Base-by-base conservation (phyloP, 2,113 vertebrate genomes). In the Oreochromis tanganicae region DNA sequence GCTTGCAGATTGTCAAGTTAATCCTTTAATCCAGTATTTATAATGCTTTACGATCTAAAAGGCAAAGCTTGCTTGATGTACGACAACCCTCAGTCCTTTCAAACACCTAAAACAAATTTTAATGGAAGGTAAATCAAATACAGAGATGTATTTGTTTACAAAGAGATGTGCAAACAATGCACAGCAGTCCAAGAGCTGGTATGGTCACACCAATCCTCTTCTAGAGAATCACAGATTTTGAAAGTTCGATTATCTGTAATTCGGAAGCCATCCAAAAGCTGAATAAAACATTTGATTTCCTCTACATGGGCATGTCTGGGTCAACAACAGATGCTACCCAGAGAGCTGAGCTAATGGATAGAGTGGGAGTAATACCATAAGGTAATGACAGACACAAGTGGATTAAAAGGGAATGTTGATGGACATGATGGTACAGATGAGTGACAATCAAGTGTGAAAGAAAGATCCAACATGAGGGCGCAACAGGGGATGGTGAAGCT, bases 371-470 rank as follows among this genome's bases (percentile, higher is more conserved):
- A 93, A 95, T 79, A 83, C 32, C 83, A 95, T 93, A 90, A 84
- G n/a, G 17, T 93, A 91, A 91, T 95, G 94, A 94, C 92, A 94
- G 93, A 95, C 93, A 80, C 34, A 87, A 50, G 55, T 6, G 83
- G 94, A 89, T 93, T 94, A 89, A 91, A 81, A 24, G 71, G 88
- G 90, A 87, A 92, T 92, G 92, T 92, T 92, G 93, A 95, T 93
- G 84, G 91, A 93, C 89, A 80, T 21, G 84, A 75, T 27, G 29
- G 13, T 94, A 50, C 87, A 91, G 87, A 92, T 93, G 88, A 94
- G 80, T 85, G 89, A 82, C 43, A 27, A 36, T 75, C 48, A 21
- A 52, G 34, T 82, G 81, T 71, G 24, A 21, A 88, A 82, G 13
- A 85, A 54, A 83, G 6, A 38, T 55, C 63, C 73, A 80, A 34